Percentiles rank a stretch among this genome's conserved stretches.
phyloP scores from a whole-genome alignment of 35 echinoderm and acorn worm species.

The Ophiothrix spiculata region DNA sequence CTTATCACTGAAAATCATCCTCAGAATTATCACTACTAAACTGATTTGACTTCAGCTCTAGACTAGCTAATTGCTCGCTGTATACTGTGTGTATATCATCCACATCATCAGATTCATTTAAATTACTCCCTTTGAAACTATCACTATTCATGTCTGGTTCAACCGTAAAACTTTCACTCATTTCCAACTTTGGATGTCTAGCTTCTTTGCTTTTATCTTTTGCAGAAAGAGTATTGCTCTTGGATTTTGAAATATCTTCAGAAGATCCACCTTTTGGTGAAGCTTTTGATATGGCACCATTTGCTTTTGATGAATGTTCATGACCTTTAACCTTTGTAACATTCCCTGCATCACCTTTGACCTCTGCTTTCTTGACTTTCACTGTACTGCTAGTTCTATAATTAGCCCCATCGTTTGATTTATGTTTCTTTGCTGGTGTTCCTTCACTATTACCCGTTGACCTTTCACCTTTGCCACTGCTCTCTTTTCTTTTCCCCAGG shows the following conservation, averaged over 20 bases:
- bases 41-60: background rate
- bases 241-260: background rate
- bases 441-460: background rate
- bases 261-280: background rate
- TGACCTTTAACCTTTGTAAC: background rate
- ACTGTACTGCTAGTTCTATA: background rate
- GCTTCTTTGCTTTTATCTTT: background rate
- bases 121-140: background rate
- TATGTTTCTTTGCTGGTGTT: background rate
- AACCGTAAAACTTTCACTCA: background rate
- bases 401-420: background rate
- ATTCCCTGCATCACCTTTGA: background rate
- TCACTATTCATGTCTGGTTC: background rate
- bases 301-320: background rate
- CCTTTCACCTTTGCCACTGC: background rate
- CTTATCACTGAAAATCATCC: background rate
- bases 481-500: background rate
- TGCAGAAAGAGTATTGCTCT: background rate
- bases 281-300: background rate
- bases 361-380: background rate
- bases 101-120: background rate
- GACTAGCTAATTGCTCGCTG: background rate
- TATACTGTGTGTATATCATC: background rate
- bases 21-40: background rate
- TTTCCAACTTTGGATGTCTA: background rate